A percentile compares a stretch with the other conserved stretches of the same genome.
phyloP scores from a whole-genome alignment of 2,888 invertebrate species.

The Carcina quercana region DNA sequence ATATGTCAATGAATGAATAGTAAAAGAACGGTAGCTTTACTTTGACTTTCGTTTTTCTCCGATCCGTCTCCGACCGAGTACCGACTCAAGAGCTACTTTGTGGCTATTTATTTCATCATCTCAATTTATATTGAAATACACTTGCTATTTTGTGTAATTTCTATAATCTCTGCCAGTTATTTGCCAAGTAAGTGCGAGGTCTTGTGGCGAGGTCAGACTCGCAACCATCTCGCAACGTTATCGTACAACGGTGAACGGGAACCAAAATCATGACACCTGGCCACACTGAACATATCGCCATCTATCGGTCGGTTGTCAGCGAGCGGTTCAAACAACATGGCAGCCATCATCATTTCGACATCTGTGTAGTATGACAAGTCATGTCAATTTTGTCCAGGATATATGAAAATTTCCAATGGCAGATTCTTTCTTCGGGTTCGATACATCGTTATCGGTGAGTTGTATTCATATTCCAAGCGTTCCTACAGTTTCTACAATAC shows the following conservation, averaged over 20 bases:
- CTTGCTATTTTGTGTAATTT: too few relatives aligned
- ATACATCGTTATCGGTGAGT: constrained; percentile 86
- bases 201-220: not conserved
- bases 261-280: too few relatives aligned
- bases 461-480: constrained; percentile 24
- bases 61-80: too few relatives aligned
- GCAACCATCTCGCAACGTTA: too few relatives aligned
- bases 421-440: constrained; percentile 91
- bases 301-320: constrained; percentile 10
- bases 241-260: too few relatives aligned
- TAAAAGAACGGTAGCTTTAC: too few relatives aligned
- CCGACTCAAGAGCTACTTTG: too few relatives aligned
- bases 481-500: constrained; percentile 24
- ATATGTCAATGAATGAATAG: too few relatives aligned
- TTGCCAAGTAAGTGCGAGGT: not conserved
- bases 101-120: too few relatives aligned
- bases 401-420: constrained; percentile 82
- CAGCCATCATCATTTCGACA: constrained; percentile 60
- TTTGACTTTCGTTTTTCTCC: too few relatives aligned
- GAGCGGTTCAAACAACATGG: constrained; percentile 46
- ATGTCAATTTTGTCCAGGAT: constrained; percentile 78
- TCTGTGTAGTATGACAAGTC: constrained; percentile 77
- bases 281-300: constrained; percentile 8
- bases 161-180: too few relatives aligned
- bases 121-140: too few relatives aligned